Conservation (phyloP, 2,113 vertebrate genomes). For the Anser brachyrhynchus region DNA sequence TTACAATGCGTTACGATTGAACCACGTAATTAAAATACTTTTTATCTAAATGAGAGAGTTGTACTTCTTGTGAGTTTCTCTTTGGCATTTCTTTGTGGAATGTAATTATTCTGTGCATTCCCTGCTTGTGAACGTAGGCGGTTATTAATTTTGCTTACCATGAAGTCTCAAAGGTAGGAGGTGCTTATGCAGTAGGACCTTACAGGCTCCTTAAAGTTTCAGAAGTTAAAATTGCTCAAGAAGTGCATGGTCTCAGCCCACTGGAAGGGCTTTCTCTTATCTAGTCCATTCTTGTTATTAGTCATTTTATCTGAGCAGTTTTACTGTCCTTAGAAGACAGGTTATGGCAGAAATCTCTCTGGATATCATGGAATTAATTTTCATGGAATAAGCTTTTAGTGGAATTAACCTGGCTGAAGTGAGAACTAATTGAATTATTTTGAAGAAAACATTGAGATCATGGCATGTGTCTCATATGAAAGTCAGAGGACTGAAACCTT, state of each 20-base stretch:
- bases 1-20: background rate
- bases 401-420: background rate
- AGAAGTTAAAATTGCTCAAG: background rate
- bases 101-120: background rate
- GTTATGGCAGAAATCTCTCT: background rate
- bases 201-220: background rate
- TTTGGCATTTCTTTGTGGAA: slow-evolving; percentile 25
- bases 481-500: background rate
- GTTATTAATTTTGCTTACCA: background rate
- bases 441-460: background rate
- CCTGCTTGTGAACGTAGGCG: background rate
- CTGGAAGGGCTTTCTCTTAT: background rate
- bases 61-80: background rate
- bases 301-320: background rate
- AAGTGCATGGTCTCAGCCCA: background rate
- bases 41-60: slow-evolving; percentile 52
- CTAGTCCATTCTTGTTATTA: background rate
- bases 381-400: background rate
- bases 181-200: background rate
- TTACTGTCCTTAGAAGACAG: background rate
- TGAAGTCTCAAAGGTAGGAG: background rate
- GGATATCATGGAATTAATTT: background rate
- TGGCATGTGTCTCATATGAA: background rate
- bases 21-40: slow-evolving; percentile 17
- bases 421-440: background rate